phyloP scores from a whole-genome alignment of 2,797 vertebrate genomes.

The Chrosomus eos region DNA sequence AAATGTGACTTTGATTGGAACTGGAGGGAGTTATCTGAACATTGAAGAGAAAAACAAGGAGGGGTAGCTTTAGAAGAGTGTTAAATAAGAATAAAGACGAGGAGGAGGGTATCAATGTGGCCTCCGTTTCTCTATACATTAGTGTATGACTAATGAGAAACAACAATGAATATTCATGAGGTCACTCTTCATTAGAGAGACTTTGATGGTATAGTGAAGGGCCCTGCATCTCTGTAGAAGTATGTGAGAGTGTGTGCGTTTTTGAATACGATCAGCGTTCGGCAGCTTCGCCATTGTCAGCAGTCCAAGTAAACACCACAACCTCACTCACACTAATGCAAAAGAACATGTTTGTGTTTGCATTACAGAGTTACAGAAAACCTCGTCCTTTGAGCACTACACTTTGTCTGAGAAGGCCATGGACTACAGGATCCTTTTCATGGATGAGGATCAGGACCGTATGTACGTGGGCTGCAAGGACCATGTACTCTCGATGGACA shows the following conservation, averaged over 20 bases:
- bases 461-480: slow-evolving; percentile 98
- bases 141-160: slow-evolving; percentile 68
- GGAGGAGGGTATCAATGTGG: slow-evolving; percentile 65
- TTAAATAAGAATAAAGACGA: slow-evolving; percentile 42
- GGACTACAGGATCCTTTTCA: slow-evolving; percentile 95
- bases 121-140: slow-evolving; percentile 55
- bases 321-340: not conserved
- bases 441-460: slow-evolving; percentile 98
- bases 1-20: slow-evolving; percentile 72
- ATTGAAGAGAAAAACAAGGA: slow-evolving; percentile 65
- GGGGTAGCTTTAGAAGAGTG: slow-evolving; percentile 57
- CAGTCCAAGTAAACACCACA: not conserved
- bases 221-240: slow-evolving; percentile 62
- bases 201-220: slow-evolving; percentile 70
- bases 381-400: slow-evolving; percentile 88
- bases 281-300: not conserved
- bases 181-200: slow-evolving; percentile 62
- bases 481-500: slow-evolving; percentile 94
- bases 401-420: slow-evolving; percentile 87
- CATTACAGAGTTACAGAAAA: slow-evolving; percentile 87
- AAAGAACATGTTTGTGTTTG: slow-evolving; percentile 15
- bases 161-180: slow-evolving; percentile 80
- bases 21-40: slow-evolving; percentile 71
- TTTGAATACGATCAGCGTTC: not conserved
- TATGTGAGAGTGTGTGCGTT: slow-evolving; percentile 27